Percentiles rank a stretch among this genome's conserved stretches.
Evolutionary conservation across 2,113 vertebrate genomes (phyloP).

Genomic region (Aegypius monachus): DNA sequence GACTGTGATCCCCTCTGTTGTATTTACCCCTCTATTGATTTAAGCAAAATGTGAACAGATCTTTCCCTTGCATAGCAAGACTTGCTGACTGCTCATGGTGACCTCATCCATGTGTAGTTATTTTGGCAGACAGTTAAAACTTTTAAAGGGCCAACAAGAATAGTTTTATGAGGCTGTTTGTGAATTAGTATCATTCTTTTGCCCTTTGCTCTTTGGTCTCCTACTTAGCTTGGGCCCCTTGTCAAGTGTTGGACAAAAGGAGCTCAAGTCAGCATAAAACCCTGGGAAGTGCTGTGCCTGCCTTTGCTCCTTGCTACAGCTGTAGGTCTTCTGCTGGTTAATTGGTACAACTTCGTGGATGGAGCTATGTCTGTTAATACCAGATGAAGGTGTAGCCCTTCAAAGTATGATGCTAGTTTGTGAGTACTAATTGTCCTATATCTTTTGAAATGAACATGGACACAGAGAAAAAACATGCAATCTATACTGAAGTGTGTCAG

Average conservation of each 20-base stretch:
- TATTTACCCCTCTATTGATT: background rate
- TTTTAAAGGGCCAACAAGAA: slow-evolving; percentile 13
- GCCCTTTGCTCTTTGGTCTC: background rate
- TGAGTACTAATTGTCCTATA: background rate
- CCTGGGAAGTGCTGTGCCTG: background rate
- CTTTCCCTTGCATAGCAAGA: background rate
- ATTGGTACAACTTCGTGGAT: background rate
- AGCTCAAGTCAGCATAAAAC: background rate
- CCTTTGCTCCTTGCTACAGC: background rate
- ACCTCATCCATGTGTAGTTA: background rate
- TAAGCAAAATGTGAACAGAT: background rate
- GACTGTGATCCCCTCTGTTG: background rate
- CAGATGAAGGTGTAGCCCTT: background rate
- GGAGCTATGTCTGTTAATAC: background rate
- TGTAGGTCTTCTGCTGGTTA: background rate
- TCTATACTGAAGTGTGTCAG: background rate
- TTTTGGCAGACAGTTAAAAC: slow-evolving; percentile 23
- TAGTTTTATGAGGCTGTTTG: slow-evolving; percentile 6
- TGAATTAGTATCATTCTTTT: slow-evolving; percentile 28
- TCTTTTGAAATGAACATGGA: background rate
- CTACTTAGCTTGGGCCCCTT: background rate
- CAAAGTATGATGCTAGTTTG: background rate
- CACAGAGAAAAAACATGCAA: background rate
- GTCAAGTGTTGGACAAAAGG: background rate
- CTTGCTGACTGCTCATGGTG: background rate